Percentiles rank a stretch among this genome's conserved stretches.
These are phyloP conservation scores for Sula dactylatra DNA, from an alignment of 2,113 vertebrate species.

Conservation along the genomic window DNA sequence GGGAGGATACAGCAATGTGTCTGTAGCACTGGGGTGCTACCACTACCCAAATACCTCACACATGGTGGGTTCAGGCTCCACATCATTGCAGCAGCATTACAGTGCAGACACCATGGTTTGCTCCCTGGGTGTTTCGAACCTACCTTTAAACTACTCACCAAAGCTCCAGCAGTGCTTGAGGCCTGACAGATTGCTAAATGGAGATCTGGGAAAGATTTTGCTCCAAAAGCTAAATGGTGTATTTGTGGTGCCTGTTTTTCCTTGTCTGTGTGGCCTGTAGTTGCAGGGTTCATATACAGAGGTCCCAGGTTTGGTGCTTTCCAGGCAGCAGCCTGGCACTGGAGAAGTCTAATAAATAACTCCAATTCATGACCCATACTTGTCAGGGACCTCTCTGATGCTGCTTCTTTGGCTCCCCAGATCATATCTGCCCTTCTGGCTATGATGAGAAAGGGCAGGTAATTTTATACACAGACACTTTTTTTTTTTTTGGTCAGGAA, in stretches of 20 bases:
- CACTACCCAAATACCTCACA: neutral
- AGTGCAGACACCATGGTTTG: neutral
- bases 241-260: neutral
- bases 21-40: neutral
- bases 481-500: neutral
- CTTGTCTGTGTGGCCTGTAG: neutral
- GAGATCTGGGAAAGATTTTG: neutral
- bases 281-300: neutral
- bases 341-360: neutral
- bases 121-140: neutral
- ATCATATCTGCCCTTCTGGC: neutral
- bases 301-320: neutral
- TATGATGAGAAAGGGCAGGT: neutral
- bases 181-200: neutral
- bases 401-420: neutral
- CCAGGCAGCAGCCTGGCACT: neutral
- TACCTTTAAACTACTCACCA: neutral
- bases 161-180: fast-evolving
- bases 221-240: neutral
- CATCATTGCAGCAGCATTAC: neutral
- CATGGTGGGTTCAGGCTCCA: neutral
- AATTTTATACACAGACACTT: neutral
- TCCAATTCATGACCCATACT: neutral
- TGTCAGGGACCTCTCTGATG: neutral
- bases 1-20: neutral